Percentiles rank a stretch among this genome's conserved stretches.
These are phyloP conservation scores for Nipponacmea schrenckii DNA, from an alignment of 2,888 invertebrate species.

Conservation along the genomic window DNA sequence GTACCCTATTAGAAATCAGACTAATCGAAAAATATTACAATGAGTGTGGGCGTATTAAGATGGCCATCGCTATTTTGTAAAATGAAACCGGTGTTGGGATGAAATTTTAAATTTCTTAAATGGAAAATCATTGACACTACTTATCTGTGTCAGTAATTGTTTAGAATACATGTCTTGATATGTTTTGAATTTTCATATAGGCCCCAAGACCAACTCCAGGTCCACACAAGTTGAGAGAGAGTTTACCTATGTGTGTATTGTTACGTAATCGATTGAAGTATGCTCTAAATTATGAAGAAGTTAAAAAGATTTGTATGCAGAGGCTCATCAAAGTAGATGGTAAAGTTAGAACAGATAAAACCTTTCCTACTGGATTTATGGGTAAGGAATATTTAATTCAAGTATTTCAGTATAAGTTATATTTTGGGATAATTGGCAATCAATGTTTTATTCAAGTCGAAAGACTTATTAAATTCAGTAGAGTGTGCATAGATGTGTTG, in stretches of 20 bases:
- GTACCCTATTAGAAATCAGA: too few species aligned
- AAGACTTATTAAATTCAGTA: background rate
- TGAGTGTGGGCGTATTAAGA: too few species aligned
- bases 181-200: slow-evolving; percentile 44
- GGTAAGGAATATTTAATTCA: slow-evolving; percentile 78
- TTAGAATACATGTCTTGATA: background rate
- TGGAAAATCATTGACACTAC: too few species aligned
- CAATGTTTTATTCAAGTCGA: background rate
- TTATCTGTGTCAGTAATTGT: background rate
- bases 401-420: background rate
- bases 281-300: slow-evolving; percentile 95
- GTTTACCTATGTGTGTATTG: slow-evolving; percentile 94
- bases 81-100: too few species aligned
- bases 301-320: slow-evolving; percentile 98
- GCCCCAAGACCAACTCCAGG: slow-evolving; percentile 98
- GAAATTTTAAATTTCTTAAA: too few species aligned
- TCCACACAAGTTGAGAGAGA: slow-evolving; percentile 97
- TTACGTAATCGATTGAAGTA: slow-evolving; percentile 97
- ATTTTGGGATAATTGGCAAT: background rate
- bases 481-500: background rate
- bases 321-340: slow-evolving; percentile 97
- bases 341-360: slow-evolving; percentile 96
- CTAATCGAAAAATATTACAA: too few species aligned
- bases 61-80: too few species aligned
- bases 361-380: slow-evolving; percentile 99